Evolutionary conservation across 2,888 invertebrate species (phyloP).

Genomic region (Antheraea assamensis): DNA sequence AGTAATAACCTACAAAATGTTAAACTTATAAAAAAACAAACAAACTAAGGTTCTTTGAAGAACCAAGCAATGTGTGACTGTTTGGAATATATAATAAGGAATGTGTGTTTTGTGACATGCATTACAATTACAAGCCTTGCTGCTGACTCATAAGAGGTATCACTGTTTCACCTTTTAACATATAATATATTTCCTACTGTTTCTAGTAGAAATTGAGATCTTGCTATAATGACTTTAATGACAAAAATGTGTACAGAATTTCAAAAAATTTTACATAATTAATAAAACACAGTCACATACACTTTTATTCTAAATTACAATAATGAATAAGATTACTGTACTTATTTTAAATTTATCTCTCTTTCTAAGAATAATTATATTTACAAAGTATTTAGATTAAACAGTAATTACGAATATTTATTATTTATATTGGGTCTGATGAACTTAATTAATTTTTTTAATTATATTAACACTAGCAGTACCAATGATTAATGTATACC

Average conservation of each 20-base stretch:
- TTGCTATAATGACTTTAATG: background rate
- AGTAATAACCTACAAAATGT: background rate
- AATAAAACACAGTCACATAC: too few species aligned
- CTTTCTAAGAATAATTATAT: background rate
- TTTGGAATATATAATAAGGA: constrained; percentile 21
- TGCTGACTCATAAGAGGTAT: constrained; percentile 20
- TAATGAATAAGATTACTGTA: background rate
- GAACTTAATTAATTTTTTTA: background rate
- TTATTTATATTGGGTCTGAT: background rate
- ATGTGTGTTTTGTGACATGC: constrained; percentile 24
- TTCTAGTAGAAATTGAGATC: background rate
- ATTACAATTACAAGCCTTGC: constrained; percentile 19
- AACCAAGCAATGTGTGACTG: constrained; percentile 17
- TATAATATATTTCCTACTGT: background rate
- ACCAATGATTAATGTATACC: too few species aligned
- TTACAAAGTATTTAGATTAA: background rate
- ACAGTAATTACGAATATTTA: background rate
- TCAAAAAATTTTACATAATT: too few species aligned
- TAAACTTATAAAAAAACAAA: constrained; percentile 13
- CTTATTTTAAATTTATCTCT: background rate
- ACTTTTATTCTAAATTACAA: background rate
- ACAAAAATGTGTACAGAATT: background rate
- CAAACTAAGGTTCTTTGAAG: constrained; percentile 6
- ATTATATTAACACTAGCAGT: background rate
- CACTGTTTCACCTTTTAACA: constrained; percentile 18